phyloP scores from a whole-genome alignment of 2,797 vertebrate species.

The Pteropus rufus region DNA sequence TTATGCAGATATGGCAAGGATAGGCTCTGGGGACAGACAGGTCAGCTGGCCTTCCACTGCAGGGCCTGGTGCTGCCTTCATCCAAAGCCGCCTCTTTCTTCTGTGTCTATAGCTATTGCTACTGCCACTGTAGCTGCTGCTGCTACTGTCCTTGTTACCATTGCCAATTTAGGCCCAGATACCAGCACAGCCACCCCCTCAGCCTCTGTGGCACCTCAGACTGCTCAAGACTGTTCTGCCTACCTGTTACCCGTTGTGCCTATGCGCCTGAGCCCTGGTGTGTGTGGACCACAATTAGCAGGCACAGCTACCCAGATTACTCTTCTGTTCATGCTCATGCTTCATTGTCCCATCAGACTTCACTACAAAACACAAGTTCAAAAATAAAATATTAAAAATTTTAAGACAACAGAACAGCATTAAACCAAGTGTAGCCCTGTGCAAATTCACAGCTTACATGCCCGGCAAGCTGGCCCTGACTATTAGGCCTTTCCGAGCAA shows the following conservation, averaged over 20 bases:
- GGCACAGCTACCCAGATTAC: rapidly evolving
- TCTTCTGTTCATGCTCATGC: neutral
- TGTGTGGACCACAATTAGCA: neutral
- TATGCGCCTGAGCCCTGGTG: neutral
- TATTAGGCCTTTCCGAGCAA: neutral
- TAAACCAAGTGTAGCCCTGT: neutral
- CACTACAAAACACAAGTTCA: neutral
- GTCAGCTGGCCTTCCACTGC: neutral
- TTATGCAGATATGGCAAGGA: neutral
- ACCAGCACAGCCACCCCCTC: neutral
- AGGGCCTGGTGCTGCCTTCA: neutral
- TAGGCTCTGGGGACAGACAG: neutral
- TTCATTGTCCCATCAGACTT: neutral
- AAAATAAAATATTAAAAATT: neutral
- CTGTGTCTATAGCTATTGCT: neutral
- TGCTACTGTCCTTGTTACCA: neutral
- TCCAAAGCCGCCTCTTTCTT: neutral
- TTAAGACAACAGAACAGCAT: neutral
- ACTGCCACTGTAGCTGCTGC: neutral
- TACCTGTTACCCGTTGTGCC: neutral
- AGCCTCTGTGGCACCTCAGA: neutral
- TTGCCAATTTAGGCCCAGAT: neutral
- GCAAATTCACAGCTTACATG: neutral
- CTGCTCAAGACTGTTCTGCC: rapidly evolving
- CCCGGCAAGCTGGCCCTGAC: neutral